Percentiles rank a stretch among this genome's conserved stretches.
Evolutionary conservation across 2,113 vertebrate genomes (phyloP).

Genomic region (Engystomops pustulosus): DNA sequence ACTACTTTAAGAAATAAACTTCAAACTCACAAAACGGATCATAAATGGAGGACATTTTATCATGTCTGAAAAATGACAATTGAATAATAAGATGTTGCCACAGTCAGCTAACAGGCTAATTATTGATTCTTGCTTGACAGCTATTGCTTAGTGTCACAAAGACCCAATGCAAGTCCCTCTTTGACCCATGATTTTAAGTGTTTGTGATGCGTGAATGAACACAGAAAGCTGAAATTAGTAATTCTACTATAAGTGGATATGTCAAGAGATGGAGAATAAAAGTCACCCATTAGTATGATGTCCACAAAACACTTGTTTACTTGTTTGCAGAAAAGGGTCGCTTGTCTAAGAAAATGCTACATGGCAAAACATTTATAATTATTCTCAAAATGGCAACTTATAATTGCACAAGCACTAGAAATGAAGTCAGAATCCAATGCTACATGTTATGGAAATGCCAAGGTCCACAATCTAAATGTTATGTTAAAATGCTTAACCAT

Average conservation of each 20-base stretch:
- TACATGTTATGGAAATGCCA: too few relatives aligned
- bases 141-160: constrained; percentile 27
- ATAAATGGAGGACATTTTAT: background rate
- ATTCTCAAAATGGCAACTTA: background rate
- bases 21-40: background rate
- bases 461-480: too few relatives aligned
- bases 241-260: constrained; percentile 10
- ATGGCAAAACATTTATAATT: background rate
- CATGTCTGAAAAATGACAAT: background rate
- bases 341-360: background rate
- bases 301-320: constrained; percentile 9
- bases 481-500: too few relatives aligned
- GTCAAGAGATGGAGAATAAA: constrained; percentile 20
- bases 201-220: constrained; percentile 13
- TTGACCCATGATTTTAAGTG: constrained; percentile 17
- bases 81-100: constrained; percentile 3
- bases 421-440: background rate
- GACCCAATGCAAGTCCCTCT: background rate
- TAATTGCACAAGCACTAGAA: background rate
- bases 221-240: constrained; percentile 34
- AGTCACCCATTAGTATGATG: constrained; percentile 15
- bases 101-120: constrained; percentile 14
- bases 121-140: constrained; percentile 3
- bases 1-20: background rate
- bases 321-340: background rate